phyloP scores from a whole-genome alignment of 2,888 invertebrate species.

The Myathropa florea region DNA sequence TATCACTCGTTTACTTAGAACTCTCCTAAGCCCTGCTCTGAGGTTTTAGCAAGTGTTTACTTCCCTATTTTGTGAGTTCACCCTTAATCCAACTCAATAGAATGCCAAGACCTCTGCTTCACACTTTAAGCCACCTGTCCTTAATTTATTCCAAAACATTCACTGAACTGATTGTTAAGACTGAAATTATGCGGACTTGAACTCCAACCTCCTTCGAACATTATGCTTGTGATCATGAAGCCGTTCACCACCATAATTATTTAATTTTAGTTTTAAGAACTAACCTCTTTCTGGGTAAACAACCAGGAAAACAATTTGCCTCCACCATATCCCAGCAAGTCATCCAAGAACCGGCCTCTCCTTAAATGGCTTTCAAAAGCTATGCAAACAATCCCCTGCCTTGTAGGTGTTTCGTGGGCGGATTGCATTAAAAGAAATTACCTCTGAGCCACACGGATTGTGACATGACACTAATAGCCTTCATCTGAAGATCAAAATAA shows the following conservation, averaged over 20 bases:
- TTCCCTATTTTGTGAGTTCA: too few relatives aligned
- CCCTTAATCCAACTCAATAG: too few relatives aligned
- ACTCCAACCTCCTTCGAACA: not conserved
- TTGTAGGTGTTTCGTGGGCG: not conserved
- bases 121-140: too few relatives aligned
- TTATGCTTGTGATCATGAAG: not conserved
- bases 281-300: not conserved
- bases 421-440: not conserved
- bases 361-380: not conserved
- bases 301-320: too few relatives aligned
- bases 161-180: not conserved
- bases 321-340: too few relatives aligned
- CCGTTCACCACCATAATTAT: not conserved
- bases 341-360: not conserved
- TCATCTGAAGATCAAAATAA: not conserved
- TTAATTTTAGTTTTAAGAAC: not conserved
- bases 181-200: not conserved
- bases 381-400: not conserved
- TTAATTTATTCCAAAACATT: not conserved
- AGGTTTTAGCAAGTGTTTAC: too few relatives aligned
- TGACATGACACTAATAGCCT: not conserved
- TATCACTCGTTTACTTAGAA: too few relatives aligned
- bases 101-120: too few relatives aligned
- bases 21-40: too few relatives aligned
- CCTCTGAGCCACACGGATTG: too few relatives aligned